These are phyloP conservation scores for Sebastes goodei DNA, from an alignment of 2,797 vertebrate species.

Conservation along the genomic window DNA sequence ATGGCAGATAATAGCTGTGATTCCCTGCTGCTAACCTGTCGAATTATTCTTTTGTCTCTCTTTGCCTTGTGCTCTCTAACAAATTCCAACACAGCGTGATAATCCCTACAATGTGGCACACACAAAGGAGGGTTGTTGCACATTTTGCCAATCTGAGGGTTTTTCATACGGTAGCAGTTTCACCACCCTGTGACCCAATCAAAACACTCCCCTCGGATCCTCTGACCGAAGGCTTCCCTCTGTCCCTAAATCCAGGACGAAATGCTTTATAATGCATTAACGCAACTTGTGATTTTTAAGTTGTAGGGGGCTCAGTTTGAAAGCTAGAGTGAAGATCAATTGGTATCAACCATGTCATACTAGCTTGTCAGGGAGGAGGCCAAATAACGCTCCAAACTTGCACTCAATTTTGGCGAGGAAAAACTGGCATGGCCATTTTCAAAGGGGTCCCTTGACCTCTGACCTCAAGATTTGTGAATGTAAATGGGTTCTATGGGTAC, in stretches of 20 bases:
- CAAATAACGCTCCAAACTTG: too few species aligned
- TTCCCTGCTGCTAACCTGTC: slow-evolving; percentile 11
- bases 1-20: slow-evolving; percentile 15
- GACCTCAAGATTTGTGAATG: too few species aligned
- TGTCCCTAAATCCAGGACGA: not conserved
- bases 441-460: too few species aligned
- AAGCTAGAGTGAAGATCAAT: too few species aligned
- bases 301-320: too few species aligned
- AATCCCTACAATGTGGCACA: not conserved
- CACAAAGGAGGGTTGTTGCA: not conserved
- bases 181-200: not conserved
- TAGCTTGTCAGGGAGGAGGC: too few species aligned
- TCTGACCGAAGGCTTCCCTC: not conserved
- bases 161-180: not conserved
- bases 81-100: not conserved
- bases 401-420: too few species aligned
- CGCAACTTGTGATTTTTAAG: too few species aligned
- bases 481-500: too few species aligned
- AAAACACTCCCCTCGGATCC: not conserved
- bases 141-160: not conserved
- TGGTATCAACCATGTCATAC: too few species aligned
- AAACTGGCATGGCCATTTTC: too few species aligned
- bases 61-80: not conserved
- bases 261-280: not conserved
- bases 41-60: not conserved